Percentiles rank a stretch among this genome's conserved stretches.
phyloP scores from a whole-genome alignment of 1,140 invertebrate genomes.

The Lucilia cuprina region DNA sequence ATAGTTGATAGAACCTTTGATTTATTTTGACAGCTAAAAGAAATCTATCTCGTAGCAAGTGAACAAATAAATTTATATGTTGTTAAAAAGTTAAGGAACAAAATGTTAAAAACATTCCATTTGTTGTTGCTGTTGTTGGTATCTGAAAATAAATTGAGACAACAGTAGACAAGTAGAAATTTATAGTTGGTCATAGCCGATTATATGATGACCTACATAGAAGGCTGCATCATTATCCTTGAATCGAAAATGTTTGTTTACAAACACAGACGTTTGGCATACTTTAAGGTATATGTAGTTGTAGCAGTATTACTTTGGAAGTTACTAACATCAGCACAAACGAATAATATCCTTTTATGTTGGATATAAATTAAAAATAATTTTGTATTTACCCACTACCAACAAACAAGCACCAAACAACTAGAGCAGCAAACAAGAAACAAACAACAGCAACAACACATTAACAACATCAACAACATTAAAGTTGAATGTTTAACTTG shows the following conservation, averaged over 20 bases:
- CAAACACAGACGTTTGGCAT: no score
- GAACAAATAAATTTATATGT: constrained; percentile 6
- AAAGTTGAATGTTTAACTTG: background rate
- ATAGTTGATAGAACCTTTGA: constrained; percentile 58
- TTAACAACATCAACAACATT: background rate
- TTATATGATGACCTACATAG: no score
- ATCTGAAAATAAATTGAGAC: background rate
- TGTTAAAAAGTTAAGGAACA: background rate
- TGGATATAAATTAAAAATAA: no score
- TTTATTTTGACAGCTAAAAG: constrained; percentile 54
- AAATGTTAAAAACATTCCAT: background rate
- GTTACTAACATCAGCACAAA: no score
- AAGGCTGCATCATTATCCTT: no score
- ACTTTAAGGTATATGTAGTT: no score
- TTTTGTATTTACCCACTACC: background rate
- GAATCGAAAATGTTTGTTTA: no score
- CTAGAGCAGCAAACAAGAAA: background rate
- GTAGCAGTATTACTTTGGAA: no score
- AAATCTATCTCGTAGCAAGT: constrained; percentile 46
- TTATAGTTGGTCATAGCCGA: no score
- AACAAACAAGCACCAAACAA: background rate
- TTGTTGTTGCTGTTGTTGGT: background rate
- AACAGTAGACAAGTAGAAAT: background rate
- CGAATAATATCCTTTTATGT: no score
- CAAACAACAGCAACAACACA: background rate